These are phyloP conservation scores for Polydrusus tereticollis DNA, from an alignment of 2,888 invertebrate species.

Conservation along the genomic window DNA sequence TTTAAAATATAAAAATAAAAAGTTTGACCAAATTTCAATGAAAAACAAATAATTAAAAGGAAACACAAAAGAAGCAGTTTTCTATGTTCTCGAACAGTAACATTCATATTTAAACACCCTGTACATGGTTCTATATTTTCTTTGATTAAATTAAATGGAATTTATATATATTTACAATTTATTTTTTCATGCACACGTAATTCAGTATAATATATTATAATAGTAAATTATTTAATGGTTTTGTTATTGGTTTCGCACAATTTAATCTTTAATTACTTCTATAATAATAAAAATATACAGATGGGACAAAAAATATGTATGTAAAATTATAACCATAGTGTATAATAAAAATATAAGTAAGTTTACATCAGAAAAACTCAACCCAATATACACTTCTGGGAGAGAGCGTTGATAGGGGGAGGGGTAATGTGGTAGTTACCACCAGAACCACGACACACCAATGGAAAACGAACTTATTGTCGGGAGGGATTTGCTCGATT, in stretches of 20 bases:
- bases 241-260: not conserved
- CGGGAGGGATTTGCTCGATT: no score
- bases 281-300: not conserved
- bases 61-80: constrained; percentile 43
- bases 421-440: no score
- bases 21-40: constrained; percentile 30
- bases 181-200: constrained; percentile 31
- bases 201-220: constrained; percentile 15
- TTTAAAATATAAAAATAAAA: constrained; percentile 48
- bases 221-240: constrained; percentile 14
- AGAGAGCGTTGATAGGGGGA: no score
- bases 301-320: no score
- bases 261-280: constrained; percentile 2
- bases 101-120: constrained; percentile 46
- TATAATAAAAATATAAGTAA: no score
- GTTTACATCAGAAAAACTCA: no score
- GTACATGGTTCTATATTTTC: constrained; percentile 44
- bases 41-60: constrained; percentile 20
- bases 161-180: constrained; percentile 43
- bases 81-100: constrained; percentile 35
- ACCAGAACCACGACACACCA: no score
- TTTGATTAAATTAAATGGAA: constrained; percentile 29
- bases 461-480: no score
- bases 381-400: no score
- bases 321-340: no score